phyloP scores from a whole-genome alignment of 1,140 invertebrate genomes.

The Apis cerana region DNA sequence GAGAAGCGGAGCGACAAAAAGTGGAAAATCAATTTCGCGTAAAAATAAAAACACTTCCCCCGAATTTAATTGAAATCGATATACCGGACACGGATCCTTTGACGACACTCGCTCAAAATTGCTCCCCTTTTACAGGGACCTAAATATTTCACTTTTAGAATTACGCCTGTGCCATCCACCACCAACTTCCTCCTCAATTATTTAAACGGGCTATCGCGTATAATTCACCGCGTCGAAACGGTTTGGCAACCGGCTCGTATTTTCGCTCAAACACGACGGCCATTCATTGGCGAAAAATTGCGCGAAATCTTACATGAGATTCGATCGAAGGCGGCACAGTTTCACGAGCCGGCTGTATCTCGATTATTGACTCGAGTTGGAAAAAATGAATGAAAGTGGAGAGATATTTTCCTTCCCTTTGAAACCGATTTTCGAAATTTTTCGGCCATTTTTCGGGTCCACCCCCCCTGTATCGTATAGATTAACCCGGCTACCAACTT shows the following conservation, averaged over 20 bases:
- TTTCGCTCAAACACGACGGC: background rate
- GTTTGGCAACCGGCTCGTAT: background rate
- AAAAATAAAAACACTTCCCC: background rate
- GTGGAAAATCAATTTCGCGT: background rate
- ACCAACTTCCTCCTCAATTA: background rate
- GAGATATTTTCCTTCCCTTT: too few relatives aligned
- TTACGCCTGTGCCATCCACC: too few relatives aligned
- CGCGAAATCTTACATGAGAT: background rate
- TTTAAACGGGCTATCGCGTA: background rate
- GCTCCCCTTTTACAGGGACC: background rate
- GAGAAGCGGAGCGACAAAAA: too few relatives aligned
- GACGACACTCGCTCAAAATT: background rate
- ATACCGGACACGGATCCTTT: background rate
- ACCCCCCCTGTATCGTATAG: too few relatives aligned
- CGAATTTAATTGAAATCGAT: background rate
- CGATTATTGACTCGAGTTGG: background rate
- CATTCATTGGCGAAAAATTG: background rate
- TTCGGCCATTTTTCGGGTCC: too few relatives aligned
- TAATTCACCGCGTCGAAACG: background rate
- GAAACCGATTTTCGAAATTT: constrained; percentile 13
- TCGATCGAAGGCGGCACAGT: background rate
- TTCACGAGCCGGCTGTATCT: background rate
- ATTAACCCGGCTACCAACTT: too few relatives aligned
- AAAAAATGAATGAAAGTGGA: background rate
- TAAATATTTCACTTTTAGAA: background rate